Evolutionary conservation across 2,113 vertebrate species (phyloP), one percentile per base, ranked within the genome.

Genomic region (Tetrao urogallus): DNA sequence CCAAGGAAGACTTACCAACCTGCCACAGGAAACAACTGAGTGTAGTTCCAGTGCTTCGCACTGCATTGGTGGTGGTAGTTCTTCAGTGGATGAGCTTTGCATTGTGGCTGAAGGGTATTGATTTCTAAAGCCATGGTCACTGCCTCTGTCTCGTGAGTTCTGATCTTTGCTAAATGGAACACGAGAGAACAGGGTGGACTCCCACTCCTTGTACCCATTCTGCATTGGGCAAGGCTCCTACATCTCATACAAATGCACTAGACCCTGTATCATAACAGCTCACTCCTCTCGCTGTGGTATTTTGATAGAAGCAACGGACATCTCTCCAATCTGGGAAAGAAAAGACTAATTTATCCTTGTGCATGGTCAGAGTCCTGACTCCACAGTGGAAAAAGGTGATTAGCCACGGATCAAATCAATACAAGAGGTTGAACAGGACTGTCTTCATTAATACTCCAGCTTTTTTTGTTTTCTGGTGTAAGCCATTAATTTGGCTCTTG

Each of bases 1-100:
- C 3, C 10, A 15, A 4, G 6, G 6, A 65, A 85, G 2, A 1
- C 9, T 27, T 58, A n/a, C 15, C 15, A 48, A 32, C 2, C 12
- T 7, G 4, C 7, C 21, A 13, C 10, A 18, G n/a, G 15, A 5
- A 24, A 18, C 18, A 34, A 5, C 45, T 0, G 0, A 34, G 4
- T 13, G n/a, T 36, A 71, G 18, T 24, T 6, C 7, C 24, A 52
- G 73, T 24, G 13, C 3, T 20, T 87, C 15, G 24, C 13, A 38
- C 40, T 72, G 20, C 14, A 5, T 5, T 78, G 42, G 22, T 42
- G 7, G 15, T 43, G 30, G 2, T 21, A 28, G 27, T n/a, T 34
- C 6, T 43, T 73, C 24, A 20, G 28, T 27, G 11, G 15, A 28
- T 32, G 66, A 93, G 24, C 40, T 69, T 86, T 32, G 20, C 3